Base-by-base conservation (phyloP, 2,797 vertebrate species). In the Gastrophryne carolinensis region DNA sequence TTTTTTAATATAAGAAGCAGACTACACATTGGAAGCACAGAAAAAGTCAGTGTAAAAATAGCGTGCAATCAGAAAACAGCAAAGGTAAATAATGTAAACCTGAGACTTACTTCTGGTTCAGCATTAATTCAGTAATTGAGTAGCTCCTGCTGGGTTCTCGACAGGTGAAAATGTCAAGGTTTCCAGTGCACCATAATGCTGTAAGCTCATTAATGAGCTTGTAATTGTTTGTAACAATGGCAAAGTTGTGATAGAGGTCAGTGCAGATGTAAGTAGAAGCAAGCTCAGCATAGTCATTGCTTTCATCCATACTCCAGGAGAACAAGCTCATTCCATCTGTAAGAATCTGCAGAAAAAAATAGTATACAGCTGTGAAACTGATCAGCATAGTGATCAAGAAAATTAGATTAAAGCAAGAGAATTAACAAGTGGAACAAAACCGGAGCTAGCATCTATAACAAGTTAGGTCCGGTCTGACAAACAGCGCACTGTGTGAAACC, bases 251-350 rank as follows among this genome's bases (percentile, higher is more conserved):
- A 49, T 80, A 53, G n/a, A 80, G 73, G 41, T 80, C 73, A 26
- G 68, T 56, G 47, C 67, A 80, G 23, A 80, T 67, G 58, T 58
- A 66, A 26, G 79, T 66, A 21, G 62, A 66, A 10, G 73, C 53
- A 10, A 71, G 67, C 24, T 80, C 73, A 21, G 49, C 47, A 35
- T 75, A 80, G 52, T 80, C 79, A 23, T 54, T 37, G 35, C 66
- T 80, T 27, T 76, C 73, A n/a, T 72, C 73, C 61, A 72, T 80
- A 39, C 27, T 76, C 79, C 79, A 80, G 15, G 73, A 76, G 61
- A 72, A 76, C 29, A 76, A 15, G 53, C 12, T 61, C 52, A 76
- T 67, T 66, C 79, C 79, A 47, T 65, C 73, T 41, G 26, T 65
- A 60, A 80, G 63, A 61, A 80, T 71, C 79, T 80, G 54, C 29